These are phyloP conservation scores for Anniella stebbinsi DNA, from an alignment of 2,797 vertebrate genomes.

Conservation along the genomic window DNA sequence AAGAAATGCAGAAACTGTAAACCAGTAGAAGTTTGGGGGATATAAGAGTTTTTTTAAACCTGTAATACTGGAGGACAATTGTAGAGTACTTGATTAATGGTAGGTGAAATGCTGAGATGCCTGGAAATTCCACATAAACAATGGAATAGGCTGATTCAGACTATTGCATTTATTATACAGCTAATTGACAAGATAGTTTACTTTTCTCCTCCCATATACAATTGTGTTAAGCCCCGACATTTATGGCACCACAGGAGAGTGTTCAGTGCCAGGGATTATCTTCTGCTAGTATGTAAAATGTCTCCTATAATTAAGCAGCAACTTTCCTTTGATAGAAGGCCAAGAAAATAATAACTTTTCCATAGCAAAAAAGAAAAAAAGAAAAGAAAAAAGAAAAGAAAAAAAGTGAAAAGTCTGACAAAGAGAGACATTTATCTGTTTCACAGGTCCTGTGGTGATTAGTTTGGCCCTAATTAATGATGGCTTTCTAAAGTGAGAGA, in stretches of 20 bases:
- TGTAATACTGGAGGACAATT: not conserved
- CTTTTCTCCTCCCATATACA: conserved; percentile 22
- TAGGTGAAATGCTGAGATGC: not conserved
- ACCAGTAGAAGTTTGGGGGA: not conserved
- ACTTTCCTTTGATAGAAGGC: conserved; percentile 69
- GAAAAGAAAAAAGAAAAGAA: conserved; percentile 60
- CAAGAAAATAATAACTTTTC: conserved; percentile 79
- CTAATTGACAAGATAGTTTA: conserved; percentile 12
- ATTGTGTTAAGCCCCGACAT: not conserved
- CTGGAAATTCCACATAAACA: not conserved
- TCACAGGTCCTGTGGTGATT: conserved; percentile 71
- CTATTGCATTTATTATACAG: conserved; percentile 26
- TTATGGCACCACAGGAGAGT: conserved; percentile 18
- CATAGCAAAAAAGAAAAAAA: conserved; percentile 30
- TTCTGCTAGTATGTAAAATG: conserved; percentile 51
- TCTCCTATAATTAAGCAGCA: conserved; percentile 74
- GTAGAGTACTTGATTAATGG: not conserved
- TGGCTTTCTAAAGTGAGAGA: conserved; percentile 76
- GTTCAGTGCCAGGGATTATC: conserved; percentile 10
- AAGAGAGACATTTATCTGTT: conserved; percentile 78
- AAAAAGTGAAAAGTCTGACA: conserved; percentile 65
- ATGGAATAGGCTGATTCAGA: conserved; percentile 2
- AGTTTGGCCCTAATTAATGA: conserved; percentile 79
- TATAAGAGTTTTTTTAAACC: not conserved
- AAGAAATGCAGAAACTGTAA: not conserved